Percentiles rank a stretch among this genome's conserved stretches.
Evolutionary conservation across 1,140 invertebrate species (phyloP).

Genomic region (Geopemphigus sp.): DNA sequence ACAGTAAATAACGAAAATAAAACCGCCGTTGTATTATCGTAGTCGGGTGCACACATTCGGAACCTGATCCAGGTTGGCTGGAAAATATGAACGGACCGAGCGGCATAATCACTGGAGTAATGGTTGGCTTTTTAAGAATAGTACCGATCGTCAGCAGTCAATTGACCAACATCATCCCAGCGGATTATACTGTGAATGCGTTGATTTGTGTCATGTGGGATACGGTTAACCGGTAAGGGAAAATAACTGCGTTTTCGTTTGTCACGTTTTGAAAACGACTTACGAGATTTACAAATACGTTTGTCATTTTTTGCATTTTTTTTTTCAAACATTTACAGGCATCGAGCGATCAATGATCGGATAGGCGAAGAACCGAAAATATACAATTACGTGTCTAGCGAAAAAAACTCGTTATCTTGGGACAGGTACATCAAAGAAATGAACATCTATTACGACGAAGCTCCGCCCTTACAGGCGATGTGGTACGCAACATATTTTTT

Average conservation of each 20-base stretch:
- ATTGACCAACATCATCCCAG: not conserved
- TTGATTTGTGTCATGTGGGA: slow-evolving; percentile 1
- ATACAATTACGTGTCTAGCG: not conserved
- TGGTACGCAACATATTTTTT: not conserved
- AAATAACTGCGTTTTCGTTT: too few relatives aligned
- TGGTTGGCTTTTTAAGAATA: not conserved
- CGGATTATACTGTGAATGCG: not conserved
- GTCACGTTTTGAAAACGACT: too few relatives aligned
- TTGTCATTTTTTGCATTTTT: too few relatives aligned
- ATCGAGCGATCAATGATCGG: not conserved
- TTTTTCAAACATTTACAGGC: not conserved
- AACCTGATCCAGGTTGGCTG: not conserved
- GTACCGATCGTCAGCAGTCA: not conserved
- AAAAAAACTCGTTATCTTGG: not conserved
- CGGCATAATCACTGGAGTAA: not conserved
- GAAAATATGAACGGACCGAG: slow-evolving; percentile 5
- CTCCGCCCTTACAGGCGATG: not conserved
- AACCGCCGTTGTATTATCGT: too few relatives aligned
- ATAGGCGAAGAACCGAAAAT: not conserved
- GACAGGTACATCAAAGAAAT: not conserved
- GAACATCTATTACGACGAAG: not conserved
- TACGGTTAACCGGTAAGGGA: not conserved
- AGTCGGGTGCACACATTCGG: not conserved
- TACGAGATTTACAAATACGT: too few relatives aligned
- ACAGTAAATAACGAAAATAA: too few relatives aligned